Evolutionary conservation across 2,888 invertebrate species (phyloP).

Genomic region (Cristatella mucedo): DNA sequence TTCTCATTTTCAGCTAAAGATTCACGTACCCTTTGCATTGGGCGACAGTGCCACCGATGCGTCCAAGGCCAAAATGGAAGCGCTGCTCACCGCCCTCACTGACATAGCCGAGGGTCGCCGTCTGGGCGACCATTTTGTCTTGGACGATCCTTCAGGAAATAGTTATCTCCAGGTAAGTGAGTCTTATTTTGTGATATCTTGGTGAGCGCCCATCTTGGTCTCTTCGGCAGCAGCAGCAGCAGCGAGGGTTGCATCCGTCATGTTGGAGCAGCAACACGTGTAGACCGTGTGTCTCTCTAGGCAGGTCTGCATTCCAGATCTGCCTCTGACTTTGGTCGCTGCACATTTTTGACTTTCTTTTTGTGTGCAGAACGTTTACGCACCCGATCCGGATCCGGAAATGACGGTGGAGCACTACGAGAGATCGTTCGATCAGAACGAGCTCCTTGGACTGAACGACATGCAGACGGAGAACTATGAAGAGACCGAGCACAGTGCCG

Average conservation of each 20-base stretch:
- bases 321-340: too few relatives aligned
- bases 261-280: too few relatives aligned
- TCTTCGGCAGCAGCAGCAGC: too few relatives aligned
- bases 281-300: too few relatives aligned
- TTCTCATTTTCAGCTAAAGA: too few relatives aligned
- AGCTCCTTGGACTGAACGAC: constrained; percentile 82
- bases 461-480: constrained; percentile 91
- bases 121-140: constrained; percentile 52
- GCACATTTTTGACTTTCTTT: too few relatives aligned
- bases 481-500: too few relatives aligned
- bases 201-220: too few relatives aligned
- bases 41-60: constrained; percentile 50
- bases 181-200: constrained; percentile 7
- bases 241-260: too few relatives aligned
- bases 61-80: constrained; percentile 41
- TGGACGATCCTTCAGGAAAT: constrained; percentile 95
- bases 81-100: constrained; percentile 52
- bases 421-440: constrained; percentile 74
- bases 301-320: too few relatives aligned
- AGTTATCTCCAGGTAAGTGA: constrained; percentile 61
- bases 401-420: constrained; percentile 64
- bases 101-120: constrained; percentile 48
- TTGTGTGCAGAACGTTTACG: constrained; percentile 50
- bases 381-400: constrained; percentile 41
- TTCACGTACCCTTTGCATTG: constrained; percentile 47